Conservation (phyloP, 2,113 vertebrate species). For the Clarias batrachus region DNA sequence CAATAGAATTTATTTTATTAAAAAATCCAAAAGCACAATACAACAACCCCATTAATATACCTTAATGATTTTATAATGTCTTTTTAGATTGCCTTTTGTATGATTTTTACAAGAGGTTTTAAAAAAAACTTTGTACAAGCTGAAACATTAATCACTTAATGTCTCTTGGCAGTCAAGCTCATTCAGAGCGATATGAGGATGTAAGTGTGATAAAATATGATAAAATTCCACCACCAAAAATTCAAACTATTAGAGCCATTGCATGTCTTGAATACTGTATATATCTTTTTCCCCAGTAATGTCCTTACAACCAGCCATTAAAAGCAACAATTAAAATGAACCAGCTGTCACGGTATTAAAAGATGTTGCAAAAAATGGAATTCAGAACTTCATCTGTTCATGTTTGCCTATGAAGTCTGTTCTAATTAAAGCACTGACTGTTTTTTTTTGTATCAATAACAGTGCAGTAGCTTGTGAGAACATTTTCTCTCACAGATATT, state of each 20-base stretch:
- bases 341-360: neutral
- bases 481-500: neutral
- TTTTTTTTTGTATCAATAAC: neutral
- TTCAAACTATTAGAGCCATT: neutral
- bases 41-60: neutral
- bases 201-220: neutral
- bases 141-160: neutral
- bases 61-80: neutral
- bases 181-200: neutral
- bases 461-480: neutral
- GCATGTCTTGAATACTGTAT: neutral
- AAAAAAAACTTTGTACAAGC: neutral
- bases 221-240: neutral
- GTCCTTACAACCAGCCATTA: neutral
- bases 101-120: neutral
- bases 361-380: neutral
- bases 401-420: neutral
- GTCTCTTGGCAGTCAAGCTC: neutral
- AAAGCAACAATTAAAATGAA: neutral
- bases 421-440: slow-evolving; percentile 4
- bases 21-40: neutral
- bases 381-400: neutral
- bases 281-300: neutral
- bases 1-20: neutral
- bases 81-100: neutral